A percentile compares a stretch with the other conserved stretches of the same genome.
Conservation (phyloP, 2,888 invertebrate genomes). For the Heliconius sara region DNA sequence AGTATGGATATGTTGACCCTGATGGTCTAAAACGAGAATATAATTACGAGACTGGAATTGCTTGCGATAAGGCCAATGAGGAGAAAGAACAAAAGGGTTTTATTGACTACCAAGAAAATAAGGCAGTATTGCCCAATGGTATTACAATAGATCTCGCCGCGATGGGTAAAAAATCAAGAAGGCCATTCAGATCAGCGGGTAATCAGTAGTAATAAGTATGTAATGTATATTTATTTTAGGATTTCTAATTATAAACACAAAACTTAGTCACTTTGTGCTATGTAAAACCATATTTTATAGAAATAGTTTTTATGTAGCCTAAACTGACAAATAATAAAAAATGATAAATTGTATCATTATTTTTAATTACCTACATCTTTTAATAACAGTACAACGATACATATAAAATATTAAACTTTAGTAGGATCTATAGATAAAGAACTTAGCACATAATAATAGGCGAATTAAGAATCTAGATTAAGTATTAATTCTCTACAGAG, state of each 20-base stretch:
- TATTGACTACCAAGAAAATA: conserved; percentile 89
- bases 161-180: conserved; percentile 89
- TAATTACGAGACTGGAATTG: conserved; percentile 91
- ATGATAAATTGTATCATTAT: conserved; percentile 47
- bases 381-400: not conserved
- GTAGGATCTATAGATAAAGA: not conserved
- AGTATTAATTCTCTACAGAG: too few relatives aligned
- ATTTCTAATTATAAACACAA: conserved; percentile 69
- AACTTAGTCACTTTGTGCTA: conserved; percentile 68
- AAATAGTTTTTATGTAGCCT: conserved; percentile 56
- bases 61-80: conserved; percentile 85
- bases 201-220: conserved; percentile 70
- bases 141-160: conserved; percentile 87
- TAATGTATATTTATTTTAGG: conserved; percentile 78
- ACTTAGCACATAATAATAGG: not conserved
- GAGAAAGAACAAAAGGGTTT: conserved; percentile 85
- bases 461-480: too few relatives aligned
- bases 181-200: conserved; percentile 84
- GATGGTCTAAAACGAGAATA: conserved; percentile 92
- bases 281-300: conserved; percentile 50
- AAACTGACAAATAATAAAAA: conserved; percentile 56
- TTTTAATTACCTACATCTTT: conserved; percentile 15
- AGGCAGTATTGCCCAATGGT: conserved; percentile 88
- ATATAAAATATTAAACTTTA: not conserved
- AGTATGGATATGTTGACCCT: conserved; percentile 93